phyloP scores from a whole-genome alignment of 2,797 vertebrate genomes.

The Phataginus tetradactyla region DNA sequence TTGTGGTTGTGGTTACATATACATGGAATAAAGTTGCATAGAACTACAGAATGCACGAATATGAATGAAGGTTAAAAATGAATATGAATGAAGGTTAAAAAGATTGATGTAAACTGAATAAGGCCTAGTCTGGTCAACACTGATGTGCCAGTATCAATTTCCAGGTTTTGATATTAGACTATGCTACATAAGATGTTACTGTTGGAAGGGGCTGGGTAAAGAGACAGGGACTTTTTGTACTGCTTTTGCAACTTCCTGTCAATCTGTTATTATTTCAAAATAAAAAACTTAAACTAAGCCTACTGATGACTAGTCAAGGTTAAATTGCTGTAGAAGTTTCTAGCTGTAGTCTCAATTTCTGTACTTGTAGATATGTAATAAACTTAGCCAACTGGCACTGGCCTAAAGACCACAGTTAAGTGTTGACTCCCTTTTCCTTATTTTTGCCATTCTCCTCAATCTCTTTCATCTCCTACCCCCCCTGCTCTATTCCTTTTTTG shows the following conservation, averaged over 20 bases:
- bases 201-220: neutral
- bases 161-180: neutral
- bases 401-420: neutral
- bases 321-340: conserved; percentile 6
- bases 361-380: neutral
- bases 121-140: neutral
- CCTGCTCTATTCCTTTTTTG: neutral
- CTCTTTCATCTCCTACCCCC: neutral
- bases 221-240: neutral
- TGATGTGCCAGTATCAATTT: neutral
- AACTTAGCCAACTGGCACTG: neutral
- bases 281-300: conserved; percentile 26
- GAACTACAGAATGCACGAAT: neutral
- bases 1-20: neutral
- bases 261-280: conserved; percentile 1
- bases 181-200: neutral
- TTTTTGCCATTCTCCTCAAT: neutral
- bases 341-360: neutral
- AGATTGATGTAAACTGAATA: neutral
- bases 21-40: neutral
- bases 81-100: neutral
- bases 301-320: conserved; percentile 1
- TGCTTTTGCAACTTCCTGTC: neutral
- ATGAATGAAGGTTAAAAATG: neutral
- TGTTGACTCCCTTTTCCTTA: neutral